Evolutionary conservation across 1,140 invertebrate genomes (phyloP), one percentile per base, ranked within the genome.

Genomic region (Ips typographus): DNA sequence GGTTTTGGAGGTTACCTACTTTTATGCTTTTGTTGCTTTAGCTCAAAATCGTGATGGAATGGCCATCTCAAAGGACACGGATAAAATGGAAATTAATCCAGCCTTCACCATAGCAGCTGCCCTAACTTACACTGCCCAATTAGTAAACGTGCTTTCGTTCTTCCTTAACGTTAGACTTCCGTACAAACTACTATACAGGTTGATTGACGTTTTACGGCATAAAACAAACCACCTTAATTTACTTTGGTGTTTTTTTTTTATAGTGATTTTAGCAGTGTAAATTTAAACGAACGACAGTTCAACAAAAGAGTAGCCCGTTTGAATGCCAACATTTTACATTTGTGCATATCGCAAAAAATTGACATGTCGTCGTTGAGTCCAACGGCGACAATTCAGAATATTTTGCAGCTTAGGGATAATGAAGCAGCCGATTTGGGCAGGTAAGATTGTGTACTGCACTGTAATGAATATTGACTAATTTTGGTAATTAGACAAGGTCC

Each of bases 321-420:
- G 22, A 94, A 94, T 82, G 87, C 90, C 62, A 94, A 94, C 77
- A 85, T 94, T 52, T 80, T 94, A 72, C 89, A 93, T 80, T 80
- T 94, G 65, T 94, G 92, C 78, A 89, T 93, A 72, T 88, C 89
- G 1, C 92, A 94, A 80, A 88, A 89, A 74, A 87, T 93, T 6
- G 84, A 89, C 75, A 77, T 86, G 39, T 81, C 84, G 6, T 78
- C 84, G 3, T 77, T 94, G 38, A 85, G 89, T 77, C 86, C 91
- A 39, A 84, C 86, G 74, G 86, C 88, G 75, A 92, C 91, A 1
- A 78, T 94, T 42, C 86, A 88, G 72, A 94, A 94, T 81, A 78
- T 94, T 38, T 80, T 92, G 66, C 83, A 87, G 64, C 84, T 94
- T 70, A 79, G 93, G 42, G 86, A 91, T 77, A 81, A 85, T 64